phyloP scores from a whole-genome alignment of 2,113 vertebrate species.

The Mus musculus region DNA sequence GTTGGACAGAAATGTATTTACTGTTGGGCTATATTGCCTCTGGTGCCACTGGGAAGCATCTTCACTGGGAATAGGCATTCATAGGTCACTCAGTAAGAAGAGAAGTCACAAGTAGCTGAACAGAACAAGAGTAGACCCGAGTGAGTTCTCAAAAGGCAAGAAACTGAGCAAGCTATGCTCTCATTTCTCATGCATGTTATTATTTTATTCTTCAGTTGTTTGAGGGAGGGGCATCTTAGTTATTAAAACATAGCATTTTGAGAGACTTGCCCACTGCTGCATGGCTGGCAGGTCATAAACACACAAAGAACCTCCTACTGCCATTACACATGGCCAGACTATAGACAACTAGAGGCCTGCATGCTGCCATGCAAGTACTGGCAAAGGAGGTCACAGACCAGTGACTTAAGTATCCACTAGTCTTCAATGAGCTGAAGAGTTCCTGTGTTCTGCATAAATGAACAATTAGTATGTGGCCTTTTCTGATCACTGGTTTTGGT shows the following conservation, averaged over 20 bases:
- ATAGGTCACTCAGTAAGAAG: background rate
- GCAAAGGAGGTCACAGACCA: too few species aligned
- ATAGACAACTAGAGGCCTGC: background rate
- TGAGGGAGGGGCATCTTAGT: background rate
- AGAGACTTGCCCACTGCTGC: background rate
- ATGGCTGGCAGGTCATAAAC: background rate
- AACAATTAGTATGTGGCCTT: background rate
- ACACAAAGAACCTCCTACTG: background rate
- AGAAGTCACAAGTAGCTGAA: background rate
- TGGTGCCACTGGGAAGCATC: background rate
- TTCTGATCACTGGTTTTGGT: background rate
- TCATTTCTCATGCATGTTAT: background rate
- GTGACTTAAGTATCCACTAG: background rate
- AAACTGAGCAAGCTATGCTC: background rate
- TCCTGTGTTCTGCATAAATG: background rate
- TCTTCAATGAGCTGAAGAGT: background rate
- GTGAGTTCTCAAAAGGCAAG: background rate
- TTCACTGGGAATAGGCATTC: background rate
- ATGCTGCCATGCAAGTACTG: background rate
- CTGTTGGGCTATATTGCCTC: background rate
- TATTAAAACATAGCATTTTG: background rate
- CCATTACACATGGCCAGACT: background rate
- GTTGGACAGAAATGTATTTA: background rate
- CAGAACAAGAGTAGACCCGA: background rate
- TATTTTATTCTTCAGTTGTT: background rate